Evolutionary conservation across 2,113 vertebrate genomes (phyloP).

Genomic region (Lipotes vexillifer): DNA sequence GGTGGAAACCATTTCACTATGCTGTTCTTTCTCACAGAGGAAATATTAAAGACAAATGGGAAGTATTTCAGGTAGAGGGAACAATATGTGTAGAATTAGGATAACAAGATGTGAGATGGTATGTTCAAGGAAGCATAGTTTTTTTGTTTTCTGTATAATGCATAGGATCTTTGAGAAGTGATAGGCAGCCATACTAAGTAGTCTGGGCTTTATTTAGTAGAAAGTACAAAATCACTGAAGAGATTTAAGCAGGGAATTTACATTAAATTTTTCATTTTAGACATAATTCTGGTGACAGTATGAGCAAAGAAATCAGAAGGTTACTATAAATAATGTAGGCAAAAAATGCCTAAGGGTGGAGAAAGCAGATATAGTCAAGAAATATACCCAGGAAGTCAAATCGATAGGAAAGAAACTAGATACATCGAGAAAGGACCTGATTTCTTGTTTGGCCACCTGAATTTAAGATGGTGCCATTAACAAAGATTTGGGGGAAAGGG

Average conservation of each 20-base stretch:
- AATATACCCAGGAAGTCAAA: not conserved
- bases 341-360: not conserved
- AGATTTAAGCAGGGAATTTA: not conserved
- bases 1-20: not conserved
- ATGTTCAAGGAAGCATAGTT: not conserved
- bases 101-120: not conserved
- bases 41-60: not conserved
- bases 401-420: not conserved
- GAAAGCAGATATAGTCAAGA: not conserved
- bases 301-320: not conserved
- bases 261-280: not conserved
- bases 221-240: not conserved
- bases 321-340: not conserved
- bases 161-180: not conserved
- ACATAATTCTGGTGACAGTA: not conserved
- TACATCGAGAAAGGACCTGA: not conserved
- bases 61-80: not conserved
- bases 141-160: not conserved
- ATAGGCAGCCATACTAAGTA: not conserved
- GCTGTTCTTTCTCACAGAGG: not conserved
- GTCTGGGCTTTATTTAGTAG: not conserved
- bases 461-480: not conserved
- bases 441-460: not conserved
- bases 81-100: not conserved
- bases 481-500: not conserved